Evolutionary conservation across 92 coral and sea anemone species (phyloP).

Genomic region (Phymanthus crucifer): DNA sequence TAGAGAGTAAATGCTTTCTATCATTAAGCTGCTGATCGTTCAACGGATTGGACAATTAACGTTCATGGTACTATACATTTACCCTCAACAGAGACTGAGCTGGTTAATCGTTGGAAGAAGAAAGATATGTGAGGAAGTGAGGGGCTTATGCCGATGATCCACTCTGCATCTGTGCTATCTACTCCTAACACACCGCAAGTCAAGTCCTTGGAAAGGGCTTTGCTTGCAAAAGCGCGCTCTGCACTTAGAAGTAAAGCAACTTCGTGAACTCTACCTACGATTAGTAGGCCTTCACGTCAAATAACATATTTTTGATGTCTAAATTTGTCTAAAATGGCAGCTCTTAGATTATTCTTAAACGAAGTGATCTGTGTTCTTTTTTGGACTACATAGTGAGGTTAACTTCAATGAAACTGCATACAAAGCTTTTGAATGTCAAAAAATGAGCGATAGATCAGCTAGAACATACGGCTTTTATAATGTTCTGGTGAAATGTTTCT

Average conservation of each 20-base stretch:
- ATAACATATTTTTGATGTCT: background rate
- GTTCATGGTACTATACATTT: background rate
- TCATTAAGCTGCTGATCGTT: conserved; percentile 3
- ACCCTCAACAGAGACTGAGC: background rate
- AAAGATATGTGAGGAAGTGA: conserved; percentile 2
- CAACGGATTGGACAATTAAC: background rate
- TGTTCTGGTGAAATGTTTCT: too few relatives aligned
- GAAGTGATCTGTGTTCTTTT: too few relatives aligned
- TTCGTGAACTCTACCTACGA: background rate
- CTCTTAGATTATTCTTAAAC: too few relatives aligned
- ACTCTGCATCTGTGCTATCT: conserved; percentile 1
- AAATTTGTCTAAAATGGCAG: too few relatives aligned
- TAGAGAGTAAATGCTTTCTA: background rate
- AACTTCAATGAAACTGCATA: too few relatives aligned
- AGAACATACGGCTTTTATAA: too few relatives aligned
- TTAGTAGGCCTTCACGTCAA: background rate
- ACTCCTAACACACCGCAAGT: background rate
- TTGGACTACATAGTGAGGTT: too few relatives aligned
- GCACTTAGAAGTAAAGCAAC: background rate
- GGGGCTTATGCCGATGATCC: background rate
- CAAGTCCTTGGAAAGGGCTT: background rate
- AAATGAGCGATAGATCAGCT: too few relatives aligned
- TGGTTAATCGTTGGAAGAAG: background rate
- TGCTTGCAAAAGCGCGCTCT: background rate
- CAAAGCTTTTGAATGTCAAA: too few relatives aligned